phyloP scores from a whole-genome alignment of 2,113 vertebrate genomes.

The Microcebus jonahi region DNA sequence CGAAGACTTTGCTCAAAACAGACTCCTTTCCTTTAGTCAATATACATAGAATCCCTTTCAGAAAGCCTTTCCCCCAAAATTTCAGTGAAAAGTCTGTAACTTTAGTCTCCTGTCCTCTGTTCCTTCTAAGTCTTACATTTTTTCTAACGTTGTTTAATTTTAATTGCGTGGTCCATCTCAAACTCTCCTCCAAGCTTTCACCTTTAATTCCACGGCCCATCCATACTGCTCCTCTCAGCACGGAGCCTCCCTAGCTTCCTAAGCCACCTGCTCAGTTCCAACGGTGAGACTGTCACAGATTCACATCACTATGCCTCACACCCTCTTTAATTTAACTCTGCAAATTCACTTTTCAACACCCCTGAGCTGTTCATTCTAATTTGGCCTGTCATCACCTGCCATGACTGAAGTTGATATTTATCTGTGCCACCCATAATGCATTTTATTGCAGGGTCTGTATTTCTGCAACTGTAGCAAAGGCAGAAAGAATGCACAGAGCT shows the following conservation, averaged over 20 bases:
- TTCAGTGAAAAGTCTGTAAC: background rate
- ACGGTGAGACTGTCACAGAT: background rate
- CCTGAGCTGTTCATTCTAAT: conserved; percentile 4
- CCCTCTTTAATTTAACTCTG: conserved; percentile 51
- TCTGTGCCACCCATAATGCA: background rate
- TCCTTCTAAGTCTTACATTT: background rate
- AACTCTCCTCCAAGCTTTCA: background rate
- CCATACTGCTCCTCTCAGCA: background rate
- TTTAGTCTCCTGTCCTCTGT: background rate
- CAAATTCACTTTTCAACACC: background rate
- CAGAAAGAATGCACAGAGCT: background rate
- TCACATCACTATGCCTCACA: background rate
- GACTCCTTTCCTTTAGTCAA: background rate
- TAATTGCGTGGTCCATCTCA: background rate
- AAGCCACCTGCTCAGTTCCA: background rate
- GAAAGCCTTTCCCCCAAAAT: background rate
- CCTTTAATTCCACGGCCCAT: background rate
- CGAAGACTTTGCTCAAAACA: conserved; percentile 31
- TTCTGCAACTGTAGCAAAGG: conserved; percentile 27
- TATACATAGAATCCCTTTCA: background rate
- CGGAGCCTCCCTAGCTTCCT: background rate
- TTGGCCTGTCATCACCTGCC: background rate
- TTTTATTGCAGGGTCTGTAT: conserved; percentile 15
- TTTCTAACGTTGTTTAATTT: background rate
- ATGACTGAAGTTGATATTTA: conserved; percentile 25